Base-by-base conservation (phyloP, 2,888 invertebrate genomes). In the Hecatera dysodea region DNA sequence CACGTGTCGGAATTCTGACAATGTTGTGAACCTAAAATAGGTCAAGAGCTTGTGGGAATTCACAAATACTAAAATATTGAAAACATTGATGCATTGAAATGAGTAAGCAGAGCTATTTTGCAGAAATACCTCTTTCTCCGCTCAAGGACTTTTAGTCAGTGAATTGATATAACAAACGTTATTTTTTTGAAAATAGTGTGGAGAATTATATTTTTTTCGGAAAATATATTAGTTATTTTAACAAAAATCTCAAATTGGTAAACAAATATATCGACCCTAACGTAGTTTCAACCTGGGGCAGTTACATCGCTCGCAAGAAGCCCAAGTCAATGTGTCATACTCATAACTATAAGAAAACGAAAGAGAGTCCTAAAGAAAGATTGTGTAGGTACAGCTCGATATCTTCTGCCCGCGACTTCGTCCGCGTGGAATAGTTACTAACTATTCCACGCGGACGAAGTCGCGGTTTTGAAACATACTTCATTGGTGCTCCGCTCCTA, bases 1-100 rank as follows among this genome's bases (percentile, higher is more conserved):
- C 89, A 89, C 88, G 86, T 89, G 90, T 87, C 80, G 82, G 84
- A 55, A 67, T 78, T 81, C 83, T 77, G 80, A 91, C 89, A 88
- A 88, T 90, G 89, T 91, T 85, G 81, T 84, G 69, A 71, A 81
- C 85, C 70, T 86, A 90, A 84, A 91, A 92, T 90, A 91, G 88
- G 80, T 81, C 85, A 85, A 84, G 79, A 87, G 83, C 86, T 84
- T 81, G 70, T 65, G 63, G 56, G 70, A 80, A 86, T 83, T 73
- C 72, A 80, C 67, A 75, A 82, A 87, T 87, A 81, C 82, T 78
- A 77, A 85, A 79, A 83, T 81, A 86, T 84, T 79, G 81, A 79
- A 82, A 86, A 83, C 84, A 83, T 81, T 79, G 78, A 80, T 56
- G 72, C 71, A 78, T 59, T 68, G 44, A 65, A 75, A 60, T 64